phyloP scores from a whole-genome alignment of 64 coral and sea anemone species.

The Actinia tenebrosa region DNA sequence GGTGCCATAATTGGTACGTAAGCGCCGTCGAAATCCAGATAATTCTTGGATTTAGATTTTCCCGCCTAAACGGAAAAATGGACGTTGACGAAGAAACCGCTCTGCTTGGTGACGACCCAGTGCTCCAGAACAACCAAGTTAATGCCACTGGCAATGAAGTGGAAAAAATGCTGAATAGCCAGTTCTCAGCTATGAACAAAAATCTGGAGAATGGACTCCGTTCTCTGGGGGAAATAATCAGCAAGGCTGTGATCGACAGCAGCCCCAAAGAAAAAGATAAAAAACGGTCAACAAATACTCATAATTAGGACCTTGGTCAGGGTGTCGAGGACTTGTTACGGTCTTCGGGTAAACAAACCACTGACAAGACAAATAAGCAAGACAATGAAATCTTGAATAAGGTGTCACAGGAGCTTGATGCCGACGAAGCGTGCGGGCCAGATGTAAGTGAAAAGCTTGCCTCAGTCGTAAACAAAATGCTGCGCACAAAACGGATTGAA shows the following conservation, averaged over 20 bases:
- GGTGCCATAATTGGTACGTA: too few species aligned
- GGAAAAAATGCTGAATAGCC: background rate
- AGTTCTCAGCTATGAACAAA: background rate
- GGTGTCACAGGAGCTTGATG: constrained; percentile 7
- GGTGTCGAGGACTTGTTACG: background rate
- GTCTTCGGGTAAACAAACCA: background rate
- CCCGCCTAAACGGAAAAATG: too few species aligned
- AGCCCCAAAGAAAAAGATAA: background rate
- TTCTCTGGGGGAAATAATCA: background rate
- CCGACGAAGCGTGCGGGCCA: constrained; percentile 20
- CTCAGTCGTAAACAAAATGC: constrained; percentile 25
- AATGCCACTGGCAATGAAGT: background rate
- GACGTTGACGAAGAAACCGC: too few species aligned
- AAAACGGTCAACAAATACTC: background rate
- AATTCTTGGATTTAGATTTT: too few species aligned
- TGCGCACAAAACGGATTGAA: constrained; percentile 26
- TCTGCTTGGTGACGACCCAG: too few species aligned
- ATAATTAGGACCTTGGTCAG: background rate
- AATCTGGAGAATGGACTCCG: background rate
- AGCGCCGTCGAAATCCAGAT: too few species aligned
- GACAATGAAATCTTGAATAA: background rate
- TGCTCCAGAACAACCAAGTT: too few species aligned
- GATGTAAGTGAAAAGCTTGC: constrained; percentile 30
- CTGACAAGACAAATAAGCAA: background rate
- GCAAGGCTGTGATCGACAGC: background rate